phyloP scores from a whole-genome alignment of 2,888 invertebrate species.

The Eupithecia subfuscata region DNA sequence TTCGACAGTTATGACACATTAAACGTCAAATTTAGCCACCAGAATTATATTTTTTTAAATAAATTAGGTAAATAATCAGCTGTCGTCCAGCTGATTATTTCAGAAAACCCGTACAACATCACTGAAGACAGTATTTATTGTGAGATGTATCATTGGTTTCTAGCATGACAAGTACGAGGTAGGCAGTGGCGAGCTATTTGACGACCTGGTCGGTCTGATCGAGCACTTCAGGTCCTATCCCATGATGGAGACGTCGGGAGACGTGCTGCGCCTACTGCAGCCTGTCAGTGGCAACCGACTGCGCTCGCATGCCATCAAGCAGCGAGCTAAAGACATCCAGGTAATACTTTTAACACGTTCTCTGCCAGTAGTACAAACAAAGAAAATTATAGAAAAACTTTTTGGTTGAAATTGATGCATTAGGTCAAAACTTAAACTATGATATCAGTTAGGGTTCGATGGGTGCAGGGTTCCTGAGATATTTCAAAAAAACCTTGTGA shows the following conservation, averaged over 20 bases:
- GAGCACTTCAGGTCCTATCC: slow-evolving; percentile 98
- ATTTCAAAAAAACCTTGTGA: no score
- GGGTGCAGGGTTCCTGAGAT: no score
- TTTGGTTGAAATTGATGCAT: no score
- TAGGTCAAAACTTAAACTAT: no score
- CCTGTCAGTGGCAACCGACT: slow-evolving; percentile 96
- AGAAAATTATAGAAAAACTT: no score
- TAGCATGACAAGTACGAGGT: slow-evolving; percentile 96
- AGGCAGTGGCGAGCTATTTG: slow-evolving; percentile 98
- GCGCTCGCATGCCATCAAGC: slow-evolving; percentile 80
- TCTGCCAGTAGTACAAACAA: no score
- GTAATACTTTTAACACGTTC: slow-evolving; percentile 44
- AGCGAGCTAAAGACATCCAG: slow-evolving; percentile 63
- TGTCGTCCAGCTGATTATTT: no score
- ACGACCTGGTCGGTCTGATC: slow-evolving; percentile 94
- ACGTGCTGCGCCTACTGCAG: slow-evolving; percentile 96
- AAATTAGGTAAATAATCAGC: no score
- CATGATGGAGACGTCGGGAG: slow-evolving; percentile 98
- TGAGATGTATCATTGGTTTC: background rate
- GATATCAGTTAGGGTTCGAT: no score
- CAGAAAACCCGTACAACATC: background rate
- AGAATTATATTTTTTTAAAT: no score
- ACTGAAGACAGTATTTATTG: background rate
- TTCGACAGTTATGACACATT: no score
- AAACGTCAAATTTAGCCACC: no score